A percentile compares a stretch with the other conserved stretches of the same genome.
phyloP scores from a whole-genome alignment of 2,888 invertebrate species.

The Tachystola acroxantha region DNA sequence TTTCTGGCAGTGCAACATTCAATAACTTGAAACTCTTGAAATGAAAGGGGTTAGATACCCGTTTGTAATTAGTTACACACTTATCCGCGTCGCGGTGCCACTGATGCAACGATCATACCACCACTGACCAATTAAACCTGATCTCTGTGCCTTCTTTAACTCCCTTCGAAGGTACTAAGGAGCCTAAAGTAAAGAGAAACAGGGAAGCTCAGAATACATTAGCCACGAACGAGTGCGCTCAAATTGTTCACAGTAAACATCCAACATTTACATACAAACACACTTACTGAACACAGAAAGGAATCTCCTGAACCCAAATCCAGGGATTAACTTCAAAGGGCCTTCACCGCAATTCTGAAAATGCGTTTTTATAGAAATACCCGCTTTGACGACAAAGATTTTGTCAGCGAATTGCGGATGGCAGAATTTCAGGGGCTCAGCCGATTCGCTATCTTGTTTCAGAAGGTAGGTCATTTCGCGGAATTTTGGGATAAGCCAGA shows the following conservation, averaged over 20 bases:
- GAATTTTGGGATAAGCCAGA: slow-evolving; percentile 28
- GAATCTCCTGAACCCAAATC: slow-evolving; percentile 39
- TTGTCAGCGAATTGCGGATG: slow-evolving; percentile 55
- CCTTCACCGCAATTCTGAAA: slow-evolving; percentile 57
- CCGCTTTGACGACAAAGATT: slow-evolving; percentile 60
- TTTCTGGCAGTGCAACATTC: too few relatives aligned
- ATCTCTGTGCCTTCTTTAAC: slow-evolving; percentile 17
- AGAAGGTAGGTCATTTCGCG: slow-evolving; percentile 40
- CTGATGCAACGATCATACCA: slow-evolving; percentile 22
- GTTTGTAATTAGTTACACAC: slow-evolving; percentile 43
- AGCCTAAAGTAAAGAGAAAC: neutral
- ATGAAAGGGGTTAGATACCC: too few relatives aligned
- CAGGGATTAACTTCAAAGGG: slow-evolving; percentile 70
- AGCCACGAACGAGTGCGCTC: slow-evolving; percentile 27
- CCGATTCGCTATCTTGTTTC: slow-evolving; percentile 48
- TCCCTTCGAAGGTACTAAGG: slow-evolving; percentile 8
- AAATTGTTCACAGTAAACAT: slow-evolving; percentile 38
- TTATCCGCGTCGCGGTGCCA: slow-evolving; percentile 33
- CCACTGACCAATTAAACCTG: slow-evolving; percentile 25
- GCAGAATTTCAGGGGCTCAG: slow-evolving; percentile 45
- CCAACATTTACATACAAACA: slow-evolving; percentile 32
- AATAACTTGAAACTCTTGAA: too few relatives aligned
- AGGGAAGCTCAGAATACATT: slow-evolving; percentile 26
- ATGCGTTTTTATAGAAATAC: slow-evolving; percentile 72
- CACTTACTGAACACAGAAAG: slow-evolving; percentile 19